These are phyloP conservation scores for Germaria angustata DNA, from an alignment of 2,888 invertebrate genomes.

Conservation along the genomic window DNA sequence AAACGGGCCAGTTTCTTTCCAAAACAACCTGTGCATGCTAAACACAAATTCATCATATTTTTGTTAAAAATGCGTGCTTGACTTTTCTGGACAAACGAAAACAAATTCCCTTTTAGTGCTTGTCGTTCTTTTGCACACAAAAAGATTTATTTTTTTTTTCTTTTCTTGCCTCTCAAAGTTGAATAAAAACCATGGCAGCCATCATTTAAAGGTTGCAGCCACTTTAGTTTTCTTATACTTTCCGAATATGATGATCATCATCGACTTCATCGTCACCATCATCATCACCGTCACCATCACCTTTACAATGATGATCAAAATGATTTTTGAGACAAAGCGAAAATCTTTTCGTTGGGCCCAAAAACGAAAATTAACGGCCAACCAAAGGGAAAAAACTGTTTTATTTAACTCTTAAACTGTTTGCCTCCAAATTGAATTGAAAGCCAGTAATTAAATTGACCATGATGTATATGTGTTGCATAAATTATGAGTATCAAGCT, in stretches of 20 bases:
- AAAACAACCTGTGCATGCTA: conserved; percentile 68
- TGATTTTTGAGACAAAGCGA: conserved; percentile 45
- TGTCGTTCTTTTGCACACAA: background rate
- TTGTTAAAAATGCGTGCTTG: conserved; percentile 49
- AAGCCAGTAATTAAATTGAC: conserved; percentile 65
- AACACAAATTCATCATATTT: conserved; percentile 69
- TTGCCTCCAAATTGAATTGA: conserved; percentile 64
- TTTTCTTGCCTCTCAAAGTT: background rate
- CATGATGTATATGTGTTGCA: conserved; percentile 65
- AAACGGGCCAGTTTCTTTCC: background rate
- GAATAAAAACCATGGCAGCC: conserved; percentile 8
- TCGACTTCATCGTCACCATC: background rate
- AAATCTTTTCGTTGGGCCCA: conserved; percentile 21
- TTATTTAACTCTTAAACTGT: conserved; percentile 49
- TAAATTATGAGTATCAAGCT: conserved; percentile 65
- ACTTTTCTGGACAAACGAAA: conserved; percentile 41
- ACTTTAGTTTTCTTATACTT: conserved; percentile 41
- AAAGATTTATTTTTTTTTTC: background rate
- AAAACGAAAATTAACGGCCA: background rate
- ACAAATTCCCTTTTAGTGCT: conserved; percentile 52
- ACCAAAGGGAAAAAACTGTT: conserved; percentile 12
- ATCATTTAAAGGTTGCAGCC: conserved; percentile 21
- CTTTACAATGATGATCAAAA: background rate
- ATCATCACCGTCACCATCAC: conserved; percentile 19
- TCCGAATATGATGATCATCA: conserved; percentile 20